Evolutionary conservation across 2,797 vertebrate species (phyloP).

Genomic region (Cossypha caffra): DNA sequence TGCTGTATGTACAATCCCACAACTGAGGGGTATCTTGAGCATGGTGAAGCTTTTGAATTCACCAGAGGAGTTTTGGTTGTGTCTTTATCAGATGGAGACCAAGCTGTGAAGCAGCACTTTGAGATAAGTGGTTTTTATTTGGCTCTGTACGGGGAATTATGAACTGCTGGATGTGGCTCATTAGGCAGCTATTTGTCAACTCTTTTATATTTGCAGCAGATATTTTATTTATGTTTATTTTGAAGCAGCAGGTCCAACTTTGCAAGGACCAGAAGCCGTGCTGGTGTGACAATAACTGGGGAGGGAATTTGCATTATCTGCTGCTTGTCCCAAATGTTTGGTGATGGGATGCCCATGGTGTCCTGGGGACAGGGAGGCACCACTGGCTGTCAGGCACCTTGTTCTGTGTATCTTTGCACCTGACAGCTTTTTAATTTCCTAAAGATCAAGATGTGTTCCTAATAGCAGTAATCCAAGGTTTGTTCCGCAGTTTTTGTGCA

Average conservation of each 20-base stretch:
- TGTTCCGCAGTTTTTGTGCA: neutral
- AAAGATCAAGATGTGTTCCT: neutral
- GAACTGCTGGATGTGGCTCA: neutral
- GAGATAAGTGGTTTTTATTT: neutral
- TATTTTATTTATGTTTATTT: neutral
- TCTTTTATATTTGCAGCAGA: neutral
- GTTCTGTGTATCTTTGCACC: neutral
- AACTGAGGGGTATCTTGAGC: neutral
- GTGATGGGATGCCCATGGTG: neutral
- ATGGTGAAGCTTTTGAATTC: neutral
- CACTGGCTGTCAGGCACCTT: neutral
- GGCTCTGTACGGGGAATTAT: neutral
- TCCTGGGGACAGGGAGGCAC: neutral
- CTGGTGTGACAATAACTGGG: neutral
- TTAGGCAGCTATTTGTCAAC: neutral
- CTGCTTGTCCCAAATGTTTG: accelerated
- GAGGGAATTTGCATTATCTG: neutral
- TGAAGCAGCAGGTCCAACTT: neutral
- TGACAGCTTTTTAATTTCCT: neutral
- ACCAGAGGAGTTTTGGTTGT: neutral
- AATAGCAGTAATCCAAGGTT: neutral
- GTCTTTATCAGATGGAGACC: neutral
- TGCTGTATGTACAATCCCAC: neutral
- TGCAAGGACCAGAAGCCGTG: neutral
- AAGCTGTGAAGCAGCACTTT: neutral